These are phyloP conservation scores for Drosophila kokeensis DNA, from an alignment of 2,888 invertebrate species.

Conservation along the genomic window DNA sequence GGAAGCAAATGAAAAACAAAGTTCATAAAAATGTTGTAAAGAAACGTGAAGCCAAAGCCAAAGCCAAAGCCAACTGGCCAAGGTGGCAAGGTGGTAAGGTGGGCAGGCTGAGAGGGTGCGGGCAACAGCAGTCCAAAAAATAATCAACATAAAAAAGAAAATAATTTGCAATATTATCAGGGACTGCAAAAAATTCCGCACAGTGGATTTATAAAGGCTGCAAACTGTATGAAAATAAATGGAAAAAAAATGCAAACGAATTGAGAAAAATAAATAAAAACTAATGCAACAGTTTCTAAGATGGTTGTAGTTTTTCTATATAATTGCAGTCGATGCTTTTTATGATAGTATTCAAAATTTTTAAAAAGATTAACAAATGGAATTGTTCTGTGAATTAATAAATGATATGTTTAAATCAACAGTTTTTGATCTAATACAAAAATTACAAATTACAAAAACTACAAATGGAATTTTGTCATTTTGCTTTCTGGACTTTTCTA, in stretches of 20 bases:
- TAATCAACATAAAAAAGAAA: constrained; percentile 82
- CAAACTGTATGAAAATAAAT: not conserved
- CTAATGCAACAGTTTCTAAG: rapidly evolving
- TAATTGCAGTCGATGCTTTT: not conserved
- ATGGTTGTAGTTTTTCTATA: not conserved
- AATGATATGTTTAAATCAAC: not conserved
- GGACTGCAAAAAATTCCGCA: constrained; percentile 51
- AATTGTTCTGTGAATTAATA: not conserved
- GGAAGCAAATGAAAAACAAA: constrained; percentile 76
- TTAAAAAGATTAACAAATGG: not conserved
- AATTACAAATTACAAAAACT: not conserved
- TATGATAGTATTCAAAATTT: not conserved
- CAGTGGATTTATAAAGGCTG: constrained; percentile 34
- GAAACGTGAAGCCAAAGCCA: constrained; percentile 31
- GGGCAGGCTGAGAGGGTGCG: constrained; percentile 11
- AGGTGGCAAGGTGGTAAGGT: constrained; percentile 31
- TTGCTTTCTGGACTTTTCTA: not conserved
- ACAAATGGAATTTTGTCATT: not conserved
- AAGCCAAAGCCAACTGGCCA: constrained; percentile 27
- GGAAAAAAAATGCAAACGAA: not conserved
- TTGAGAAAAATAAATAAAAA: not conserved
- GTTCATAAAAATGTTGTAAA: constrained; percentile 79
- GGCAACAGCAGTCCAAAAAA: constrained; percentile 57
- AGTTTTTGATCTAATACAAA: too few species aligned
- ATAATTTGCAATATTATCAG: constrained; percentile 82